These are phyloP conservation scores for Cheilosia pagana DNA, from an alignment of 2,888 invertebrate genomes.

Conservation along the genomic window DNA sequence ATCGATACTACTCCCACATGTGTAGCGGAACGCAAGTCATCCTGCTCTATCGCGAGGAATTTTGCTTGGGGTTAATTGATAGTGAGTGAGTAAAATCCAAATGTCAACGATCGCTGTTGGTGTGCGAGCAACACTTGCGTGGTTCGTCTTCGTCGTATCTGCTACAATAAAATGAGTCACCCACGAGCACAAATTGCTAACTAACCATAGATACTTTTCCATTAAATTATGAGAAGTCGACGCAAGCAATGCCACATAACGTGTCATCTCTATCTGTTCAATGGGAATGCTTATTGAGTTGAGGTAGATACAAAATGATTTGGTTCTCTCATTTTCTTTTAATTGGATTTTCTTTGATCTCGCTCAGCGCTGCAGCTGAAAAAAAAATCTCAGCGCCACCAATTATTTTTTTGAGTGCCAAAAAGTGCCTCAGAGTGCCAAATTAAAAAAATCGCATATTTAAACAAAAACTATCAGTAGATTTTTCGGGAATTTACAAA, in stretches of 20 bases:
- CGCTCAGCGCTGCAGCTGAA: too few species aligned
- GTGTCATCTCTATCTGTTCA: conserved; percentile 41
- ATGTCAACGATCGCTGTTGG: conserved; percentile 31
- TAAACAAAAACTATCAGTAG: too few species aligned
- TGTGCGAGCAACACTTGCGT: conserved; percentile 30
- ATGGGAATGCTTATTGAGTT: too few species aligned
- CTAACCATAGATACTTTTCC: conserved; percentile 25
- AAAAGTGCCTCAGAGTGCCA: too few species aligned
- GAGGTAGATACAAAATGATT: not conserved
- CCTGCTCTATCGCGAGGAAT: conserved; percentile 14
- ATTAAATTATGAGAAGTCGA: conserved; percentile 70
- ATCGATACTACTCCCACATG: conserved; percentile 18
- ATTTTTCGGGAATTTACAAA: too few species aligned
- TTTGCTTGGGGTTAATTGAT: conserved; percentile 29
- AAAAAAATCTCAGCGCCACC: too few species aligned
- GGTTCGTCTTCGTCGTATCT: not conserved
- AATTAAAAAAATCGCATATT: too few species aligned
- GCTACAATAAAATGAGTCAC: conserved; percentile 29
- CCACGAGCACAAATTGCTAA: too few species aligned
- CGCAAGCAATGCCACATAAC: conserved; percentile 10
- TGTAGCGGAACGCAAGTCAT: conserved; percentile 2
- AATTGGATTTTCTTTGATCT: conserved; percentile 24
- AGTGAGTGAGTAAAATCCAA: conserved; percentile 17
- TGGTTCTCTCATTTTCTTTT: conserved; percentile 20
- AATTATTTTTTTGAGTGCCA: too few species aligned